Base-by-base conservation (phyloP, 1,140 invertebrate genomes). In the Triops cancriformis region DNA sequence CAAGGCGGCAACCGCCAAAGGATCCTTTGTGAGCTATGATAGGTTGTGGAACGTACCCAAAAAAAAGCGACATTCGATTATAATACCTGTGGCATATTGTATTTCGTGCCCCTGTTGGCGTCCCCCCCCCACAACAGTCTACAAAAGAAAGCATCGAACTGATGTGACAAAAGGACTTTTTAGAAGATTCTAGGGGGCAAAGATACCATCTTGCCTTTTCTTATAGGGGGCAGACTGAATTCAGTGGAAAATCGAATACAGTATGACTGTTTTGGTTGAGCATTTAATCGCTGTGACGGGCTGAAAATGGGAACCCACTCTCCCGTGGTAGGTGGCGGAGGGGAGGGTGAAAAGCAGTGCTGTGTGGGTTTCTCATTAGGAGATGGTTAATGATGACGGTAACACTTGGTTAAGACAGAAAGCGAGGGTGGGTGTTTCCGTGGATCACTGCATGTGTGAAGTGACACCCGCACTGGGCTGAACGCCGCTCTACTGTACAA, bases 31-130 rank as follows among this genome's bases (percentile, higher is more conserved):
- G 51, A n/a, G 51, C 51, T 64, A 64, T 23, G 51, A 64, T 64
- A 64, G 51, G 51, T 64, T 64, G 18, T 14, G 51, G 51, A 64
- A 23, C 51, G 51, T 64, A 64, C 23, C n/a, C 3, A 64, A 14
- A 23, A 64, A 64, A 64, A 64, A 64, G 14, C 51, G 51, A 64
- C 51, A 23, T 64, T 64, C 51, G 51, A 64, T 64, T 64, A 23
- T 64, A 64, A 64, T 64, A 64, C 51, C 51, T 64, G 51, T 64
- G 51, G 51, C 51, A 64, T 64, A 64, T 64, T 64, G 51, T 64
- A 23, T 64, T 64, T 64, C 51, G 51, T 18, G 51, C 18, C 18
- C 51, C 23, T 23, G 14, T 23, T 23, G 51, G 10, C 51, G 14
- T 1, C 23, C 18, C 23, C 51, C 51, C 51, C 14, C 51, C 14